A percentile compares a stretch with the other conserved stretches of the same genome.
Conservation (phyloP, 1,140 invertebrate genomes). For the Lepidurus packardi region DNA sequence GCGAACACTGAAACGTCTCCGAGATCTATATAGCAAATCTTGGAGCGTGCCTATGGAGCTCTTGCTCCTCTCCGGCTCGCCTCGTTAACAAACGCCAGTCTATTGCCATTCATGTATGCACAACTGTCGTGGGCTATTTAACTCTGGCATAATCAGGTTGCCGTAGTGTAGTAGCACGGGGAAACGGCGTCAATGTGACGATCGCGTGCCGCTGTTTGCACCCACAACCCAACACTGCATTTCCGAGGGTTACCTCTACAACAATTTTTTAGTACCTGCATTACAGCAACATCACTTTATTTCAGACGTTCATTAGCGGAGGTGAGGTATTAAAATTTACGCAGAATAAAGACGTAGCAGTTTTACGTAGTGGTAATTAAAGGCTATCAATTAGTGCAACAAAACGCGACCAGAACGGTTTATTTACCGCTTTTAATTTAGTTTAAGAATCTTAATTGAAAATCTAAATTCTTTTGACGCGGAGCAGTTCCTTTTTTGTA, state of each 20-base stretch:
- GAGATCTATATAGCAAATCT: constrained; percentile 2
- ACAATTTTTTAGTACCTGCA: background rate
- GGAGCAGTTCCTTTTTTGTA: no score
- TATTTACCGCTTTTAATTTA: no score
- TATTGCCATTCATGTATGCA: constrained; percentile 22
- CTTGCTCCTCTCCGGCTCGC: background rate
- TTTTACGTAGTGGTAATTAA: background rate
- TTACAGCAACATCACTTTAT: background rate
- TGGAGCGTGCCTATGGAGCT: background rate
- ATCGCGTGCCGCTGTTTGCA: constrained; percentile 1
- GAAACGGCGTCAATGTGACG: background rate
- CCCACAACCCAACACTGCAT: background rate
- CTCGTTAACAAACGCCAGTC: constrained; percentile 13
- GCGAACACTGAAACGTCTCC: background rate
- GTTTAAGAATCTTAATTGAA: no score
- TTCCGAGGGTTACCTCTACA: background rate
- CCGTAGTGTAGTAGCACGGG: background rate
- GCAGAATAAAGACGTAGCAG: background rate
- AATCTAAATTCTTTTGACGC: no score
- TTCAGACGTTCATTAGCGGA: background rate
- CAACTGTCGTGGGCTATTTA: constrained; percentile 13
- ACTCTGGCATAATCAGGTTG: constrained; percentile 8
- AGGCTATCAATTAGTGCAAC: background rate
- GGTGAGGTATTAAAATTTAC: background rate
- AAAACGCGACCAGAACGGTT: no score